Evolutionary conservation across 1,140 invertebrate genomes (phyloP).

Genomic region (Anadara kagoshimensis): DNA sequence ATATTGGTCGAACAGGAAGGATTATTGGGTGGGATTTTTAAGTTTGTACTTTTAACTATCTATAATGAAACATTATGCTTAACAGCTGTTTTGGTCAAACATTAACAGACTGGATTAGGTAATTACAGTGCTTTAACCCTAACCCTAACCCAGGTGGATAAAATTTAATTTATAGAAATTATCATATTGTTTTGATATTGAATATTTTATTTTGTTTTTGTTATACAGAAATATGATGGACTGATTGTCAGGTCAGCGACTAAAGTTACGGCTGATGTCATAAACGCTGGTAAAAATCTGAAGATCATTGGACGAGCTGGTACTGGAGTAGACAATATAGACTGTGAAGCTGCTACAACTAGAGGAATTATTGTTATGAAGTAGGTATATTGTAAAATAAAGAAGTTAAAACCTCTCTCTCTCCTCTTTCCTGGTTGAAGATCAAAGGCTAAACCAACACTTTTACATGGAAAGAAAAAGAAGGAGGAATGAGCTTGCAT

Average conservation of each 20-base stretch:
- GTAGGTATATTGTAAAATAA: slow-evolving; percentile 81
- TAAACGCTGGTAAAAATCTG: slow-evolving; percentile 84
- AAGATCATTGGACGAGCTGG: slow-evolving; percentile 94
- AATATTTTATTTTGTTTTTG: slow-evolving; percentile 3
- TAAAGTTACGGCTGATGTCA: slow-evolving; percentile 94
- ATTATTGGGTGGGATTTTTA: no score
- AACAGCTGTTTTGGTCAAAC: not conserved
- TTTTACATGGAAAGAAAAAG: no score
- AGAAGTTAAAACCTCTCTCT: no score
- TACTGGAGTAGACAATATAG: slow-evolving; percentile 98
- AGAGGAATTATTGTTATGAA: slow-evolving; percentile 95
- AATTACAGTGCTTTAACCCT: not conserved
- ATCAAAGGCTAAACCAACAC: no score
- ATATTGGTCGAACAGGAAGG: no score
- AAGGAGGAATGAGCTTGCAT: no score
- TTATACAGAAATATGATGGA: slow-evolving; percentile 84
- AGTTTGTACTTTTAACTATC: no score
- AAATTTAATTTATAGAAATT: not conserved
- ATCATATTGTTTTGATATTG: not conserved
- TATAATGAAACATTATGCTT: not conserved
- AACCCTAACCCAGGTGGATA: not conserved
- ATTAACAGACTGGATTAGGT: not conserved
- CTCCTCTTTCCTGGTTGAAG: no score
- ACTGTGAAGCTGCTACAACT: slow-evolving; percentile 88
- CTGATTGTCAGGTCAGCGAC: slow-evolving; percentile 96